A percentile compares a stretch with the other conserved stretches of the same genome.
phyloP scores from a whole-genome alignment of 92 coral and sea anemone species.

The Isaurus tuberculatus region DNA sequence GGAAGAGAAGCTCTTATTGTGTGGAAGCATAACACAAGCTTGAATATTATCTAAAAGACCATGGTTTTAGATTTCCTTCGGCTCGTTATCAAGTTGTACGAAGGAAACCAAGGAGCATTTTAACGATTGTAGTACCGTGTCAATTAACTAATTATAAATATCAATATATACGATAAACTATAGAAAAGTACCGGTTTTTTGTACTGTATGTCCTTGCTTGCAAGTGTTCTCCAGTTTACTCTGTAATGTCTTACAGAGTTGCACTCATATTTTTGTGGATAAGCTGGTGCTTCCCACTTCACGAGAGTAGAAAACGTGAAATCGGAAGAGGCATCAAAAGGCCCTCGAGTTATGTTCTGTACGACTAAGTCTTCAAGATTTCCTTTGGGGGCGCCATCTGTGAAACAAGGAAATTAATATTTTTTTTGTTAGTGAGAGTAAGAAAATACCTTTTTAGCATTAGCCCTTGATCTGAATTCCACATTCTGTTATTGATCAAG shows the following conservation, averaged over 20 bases:
- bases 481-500: too few relatives aligned
- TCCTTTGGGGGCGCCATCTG: constrained; percentile 22
- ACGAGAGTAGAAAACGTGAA: constrained; percentile 21
- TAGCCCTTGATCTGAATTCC: neutral
- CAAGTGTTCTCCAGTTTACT: neutral
- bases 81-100: too few relatives aligned
- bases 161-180: too few relatives aligned
- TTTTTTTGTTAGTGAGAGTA: neutral
- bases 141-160: too few relatives aligned
- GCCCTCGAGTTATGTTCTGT: constrained; percentile 14
- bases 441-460: neutral
- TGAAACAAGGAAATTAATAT: neutral
- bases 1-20: too few relatives aligned
- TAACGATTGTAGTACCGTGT: too few relatives aligned
- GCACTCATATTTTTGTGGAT: constrained; percentile 18
- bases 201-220: neutral
- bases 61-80: too few relatives aligned
- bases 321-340: neutral
- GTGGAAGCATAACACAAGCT: too few relatives aligned
- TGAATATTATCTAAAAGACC: too few relatives aligned
- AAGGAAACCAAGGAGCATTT: too few relatives aligned
- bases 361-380: neutral
- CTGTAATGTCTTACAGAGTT: neutral
- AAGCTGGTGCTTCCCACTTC: constrained; percentile 35
- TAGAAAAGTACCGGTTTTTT: too few relatives aligned